Conservation (phyloP, 2,797 vertebrate genomes). For the Pipistrellus pygmaeus region DNA sequence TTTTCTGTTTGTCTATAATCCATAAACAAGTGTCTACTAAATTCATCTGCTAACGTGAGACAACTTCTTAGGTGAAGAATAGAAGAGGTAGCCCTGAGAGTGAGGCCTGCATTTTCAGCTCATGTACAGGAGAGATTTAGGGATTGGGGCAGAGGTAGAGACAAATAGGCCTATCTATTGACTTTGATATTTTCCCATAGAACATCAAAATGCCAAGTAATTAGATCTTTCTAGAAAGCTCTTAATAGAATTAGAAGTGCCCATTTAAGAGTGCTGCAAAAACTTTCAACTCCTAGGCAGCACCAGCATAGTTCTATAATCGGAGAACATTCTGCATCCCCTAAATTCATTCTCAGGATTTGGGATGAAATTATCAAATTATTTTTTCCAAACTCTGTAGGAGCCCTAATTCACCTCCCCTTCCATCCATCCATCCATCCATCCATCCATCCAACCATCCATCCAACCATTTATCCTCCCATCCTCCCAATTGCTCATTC, state of each 20-base stretch:
- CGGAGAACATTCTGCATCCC: not conserved
- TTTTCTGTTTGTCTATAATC: conserved; percentile 18
- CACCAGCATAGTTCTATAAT: not conserved
- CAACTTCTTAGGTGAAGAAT: not conserved
- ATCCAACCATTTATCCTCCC: not conserved
- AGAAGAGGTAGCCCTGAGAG: not conserved
- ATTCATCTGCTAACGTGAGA: not conserved
- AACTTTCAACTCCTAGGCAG: not conserved
- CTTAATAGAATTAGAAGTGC: not conserved
- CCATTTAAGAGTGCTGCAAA: not conserved
- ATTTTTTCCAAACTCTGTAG: not conserved
- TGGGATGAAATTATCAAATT: not conserved
- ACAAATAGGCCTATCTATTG: not conserved
- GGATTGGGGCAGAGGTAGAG: not conserved
- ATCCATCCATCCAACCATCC: not conserved
- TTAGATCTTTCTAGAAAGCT: conserved; percentile 6
- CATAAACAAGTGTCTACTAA: not conserved
- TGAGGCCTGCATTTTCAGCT: not conserved
- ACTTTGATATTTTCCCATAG: not conserved
- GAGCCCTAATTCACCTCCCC: not conserved
- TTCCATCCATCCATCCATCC: not conserved
- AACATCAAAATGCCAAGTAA: conserved; percentile 9
- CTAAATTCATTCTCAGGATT: conserved; percentile 43
- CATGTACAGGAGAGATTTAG: not conserved
- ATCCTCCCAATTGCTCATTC: not conserved